These are phyloP conservation scores for Margarornis squamiger DNA, from an alignment of 2,797 vertebrate species.

Conservation along the genomic window DNA sequence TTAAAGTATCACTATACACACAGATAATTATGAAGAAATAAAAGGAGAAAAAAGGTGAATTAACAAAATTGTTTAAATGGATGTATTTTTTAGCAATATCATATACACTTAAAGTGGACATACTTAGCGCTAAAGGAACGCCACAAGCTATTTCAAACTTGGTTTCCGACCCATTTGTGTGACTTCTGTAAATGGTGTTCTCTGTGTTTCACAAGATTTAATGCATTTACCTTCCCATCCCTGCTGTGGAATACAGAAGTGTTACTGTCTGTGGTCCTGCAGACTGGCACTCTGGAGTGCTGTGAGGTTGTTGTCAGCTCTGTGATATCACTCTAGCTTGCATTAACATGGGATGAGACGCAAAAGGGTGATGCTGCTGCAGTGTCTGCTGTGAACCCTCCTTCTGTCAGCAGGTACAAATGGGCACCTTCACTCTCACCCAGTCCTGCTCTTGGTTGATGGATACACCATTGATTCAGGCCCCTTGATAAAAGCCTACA, in stretches of 20 bases:
- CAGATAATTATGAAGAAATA: background rate
- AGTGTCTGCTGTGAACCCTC: background rate
- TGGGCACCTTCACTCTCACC: background rate
- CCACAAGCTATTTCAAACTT: background rate
- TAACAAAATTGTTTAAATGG: background rate
- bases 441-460: background rate
- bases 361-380: background rate
- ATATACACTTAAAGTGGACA: background rate
- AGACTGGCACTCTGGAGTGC: rapidly evolving
- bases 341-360: rapidly evolving
- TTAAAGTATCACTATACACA: background rate
- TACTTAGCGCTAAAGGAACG: background rate
- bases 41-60: background rate
- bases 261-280: background rate
- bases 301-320: background rate
- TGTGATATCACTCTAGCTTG: background rate
- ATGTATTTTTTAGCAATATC: background rate
- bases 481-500: background rate
- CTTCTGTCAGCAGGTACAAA: background rate
- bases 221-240: background rate
- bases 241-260: background rate
- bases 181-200: background rate
- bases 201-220: background rate
- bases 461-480: background rate
- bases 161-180: background rate